Conservation (phyloP, 2,113 vertebrate genomes). For the Glaucidium brasilianum region DNA sequence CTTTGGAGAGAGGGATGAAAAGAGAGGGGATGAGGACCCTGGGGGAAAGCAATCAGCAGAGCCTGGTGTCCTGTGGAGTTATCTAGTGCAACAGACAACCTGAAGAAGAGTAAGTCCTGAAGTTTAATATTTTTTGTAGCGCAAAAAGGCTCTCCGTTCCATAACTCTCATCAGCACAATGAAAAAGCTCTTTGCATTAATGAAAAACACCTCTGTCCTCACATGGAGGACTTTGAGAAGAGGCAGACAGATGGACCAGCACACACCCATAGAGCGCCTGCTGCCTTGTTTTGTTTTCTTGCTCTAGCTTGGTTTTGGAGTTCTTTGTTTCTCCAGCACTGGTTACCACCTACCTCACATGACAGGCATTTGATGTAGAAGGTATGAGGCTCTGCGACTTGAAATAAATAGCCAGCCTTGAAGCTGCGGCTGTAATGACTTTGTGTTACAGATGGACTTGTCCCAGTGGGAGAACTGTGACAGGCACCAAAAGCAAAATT, state of each 20-base stretch:
- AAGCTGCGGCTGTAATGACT: background rate
- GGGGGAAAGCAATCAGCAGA: background rate
- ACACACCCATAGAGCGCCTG: rapidly evolving
- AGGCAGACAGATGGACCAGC: background rate
- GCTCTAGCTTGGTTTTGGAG: background rate
- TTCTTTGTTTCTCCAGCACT: background rate
- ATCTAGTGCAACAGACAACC: background rate
- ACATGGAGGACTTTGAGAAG: background rate
- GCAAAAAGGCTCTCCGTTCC: background rate
- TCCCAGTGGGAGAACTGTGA: background rate
- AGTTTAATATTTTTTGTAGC: background rate
- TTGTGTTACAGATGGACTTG: background rate
- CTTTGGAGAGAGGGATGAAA: background rate
- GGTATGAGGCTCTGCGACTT: background rate
- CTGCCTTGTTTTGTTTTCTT: background rate
- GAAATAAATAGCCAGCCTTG: background rate
- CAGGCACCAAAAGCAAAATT: background rate
- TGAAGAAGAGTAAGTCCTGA: background rate
- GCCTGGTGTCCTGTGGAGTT: background rate
- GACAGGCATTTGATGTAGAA: background rate
- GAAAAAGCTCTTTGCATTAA: background rate
- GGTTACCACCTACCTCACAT: background rate
- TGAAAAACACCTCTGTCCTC: background rate
- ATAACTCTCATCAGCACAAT: background rate
- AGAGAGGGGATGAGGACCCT: background rate